Conservation (phyloP, 92 coral and sea anemone species). For the Ricordea florida region DNA sequence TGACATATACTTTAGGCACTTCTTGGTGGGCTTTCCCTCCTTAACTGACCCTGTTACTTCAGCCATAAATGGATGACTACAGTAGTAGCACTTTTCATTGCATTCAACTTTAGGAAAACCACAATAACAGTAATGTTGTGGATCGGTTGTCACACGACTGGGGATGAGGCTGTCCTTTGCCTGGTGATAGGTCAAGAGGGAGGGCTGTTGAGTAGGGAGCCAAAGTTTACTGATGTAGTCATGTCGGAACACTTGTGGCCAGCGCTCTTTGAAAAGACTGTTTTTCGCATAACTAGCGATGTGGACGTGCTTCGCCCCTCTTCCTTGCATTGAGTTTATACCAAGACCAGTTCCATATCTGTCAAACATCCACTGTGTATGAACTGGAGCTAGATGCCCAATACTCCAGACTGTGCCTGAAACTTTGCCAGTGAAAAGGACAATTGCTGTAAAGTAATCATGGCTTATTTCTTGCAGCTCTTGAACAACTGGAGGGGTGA, state of each 20-base stretch:
- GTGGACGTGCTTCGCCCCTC: constrained; percentile 58
- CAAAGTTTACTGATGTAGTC: constrained; percentile 40
- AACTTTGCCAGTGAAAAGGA: constrained; percentile 9
- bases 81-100: constrained; percentile 32
- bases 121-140: constrained; percentile 33
- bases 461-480: constrained; percentile 13
- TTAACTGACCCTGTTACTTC: constrained; percentile 23
- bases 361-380: constrained; percentile 28
- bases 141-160: neutral
- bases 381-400: constrained; percentile 51
- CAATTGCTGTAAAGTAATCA: constrained; percentile 43
- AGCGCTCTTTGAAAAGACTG: constrained; percentile 10
- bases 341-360: constrained; percentile 53
- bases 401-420: constrained; percentile 58
- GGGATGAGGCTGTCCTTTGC: constrained; percentile 29
- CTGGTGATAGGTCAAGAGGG: constrained; percentile 34
- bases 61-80: constrained; percentile 36
- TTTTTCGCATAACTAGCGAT: constrained; percentile 56
- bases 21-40: constrained; percentile 12
- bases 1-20: constrained; percentile 15
- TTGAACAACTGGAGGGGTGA: neutral
- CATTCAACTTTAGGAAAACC: constrained; percentile 20
- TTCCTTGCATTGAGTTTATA: constrained; percentile 65
- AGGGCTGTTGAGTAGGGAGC: constrained; percentile 34
- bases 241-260: constrained; percentile 50